Evolutionary conservation across 2,113 vertebrate genomes (phyloP), one percentile per base, ranked within the genome.

Genomic region (Catharus fuscescens): DNA sequence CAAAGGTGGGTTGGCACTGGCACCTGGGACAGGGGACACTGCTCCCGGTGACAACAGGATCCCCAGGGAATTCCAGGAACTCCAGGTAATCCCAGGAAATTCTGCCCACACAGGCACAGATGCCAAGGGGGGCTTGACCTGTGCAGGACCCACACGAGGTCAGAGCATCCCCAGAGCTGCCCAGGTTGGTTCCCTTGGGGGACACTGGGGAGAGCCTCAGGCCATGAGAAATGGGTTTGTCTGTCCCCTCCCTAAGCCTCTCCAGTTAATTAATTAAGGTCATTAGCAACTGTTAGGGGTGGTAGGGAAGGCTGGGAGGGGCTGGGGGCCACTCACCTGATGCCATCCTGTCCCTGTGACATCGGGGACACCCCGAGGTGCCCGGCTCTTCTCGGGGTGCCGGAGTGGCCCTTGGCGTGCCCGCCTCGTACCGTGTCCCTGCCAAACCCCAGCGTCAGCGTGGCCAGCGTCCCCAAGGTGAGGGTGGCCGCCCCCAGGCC

Each of bases 401-500:
- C 0, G 18, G 52, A 24, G 77, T 5, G 17, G 31, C 5, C 0
- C 4, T 72, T 0, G 64, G 36, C 6, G 45, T n/a, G 74, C 70
- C 82, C 3, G 32, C 5, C 15, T 6, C 64, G 93, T 98, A 97
- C 65, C 77, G 72, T 2, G 96, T 86, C 69, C 98, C 98, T 98
- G 76, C n/a, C 66, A 45, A 61, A 64, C 25, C 8, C 19, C 79
- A 34, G n/a, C 0, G 6, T 79, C 28, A 86, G 74, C 3, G 0
- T 0, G 3, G 36, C 25, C 1, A 0, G 16, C 4, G 17, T 21
- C 48, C 40, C 40, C 64, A 5, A 1, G 0, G 2, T 0, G 3
- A 24, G 38, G 53, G 16, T 1, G 5, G 42, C 42, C 10, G 0
- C 42, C n/a, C 32, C 2, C 9, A 4, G 14, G 14, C 52, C 56